These are phyloP conservation scores for Spea hammondii DNA, from an alignment of 2,797 vertebrate species.

Conservation along the genomic window DNA sequence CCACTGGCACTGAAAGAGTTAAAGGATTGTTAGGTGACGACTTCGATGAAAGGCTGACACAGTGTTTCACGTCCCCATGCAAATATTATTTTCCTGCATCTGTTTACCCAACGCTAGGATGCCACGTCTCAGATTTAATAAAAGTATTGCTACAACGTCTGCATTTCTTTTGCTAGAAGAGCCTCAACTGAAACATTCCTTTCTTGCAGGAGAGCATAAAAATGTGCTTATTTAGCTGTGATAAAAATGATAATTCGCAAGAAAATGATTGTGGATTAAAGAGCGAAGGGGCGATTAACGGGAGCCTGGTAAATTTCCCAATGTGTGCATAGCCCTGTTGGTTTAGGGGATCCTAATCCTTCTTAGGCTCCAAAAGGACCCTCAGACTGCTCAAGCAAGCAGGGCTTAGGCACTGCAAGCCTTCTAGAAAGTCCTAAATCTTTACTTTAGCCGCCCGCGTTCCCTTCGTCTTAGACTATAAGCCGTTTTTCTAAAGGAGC, in stretches of 20 bases:
- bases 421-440: conserved; percentile 95
- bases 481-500: conserved; percentile 96
- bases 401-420: conserved; percentile 90
- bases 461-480: conserved; percentile 92
- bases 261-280: conserved; percentile 92
- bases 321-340: conserved; percentile 80
- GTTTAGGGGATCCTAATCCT: conserved; percentile 96
- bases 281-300: conserved; percentile 83
- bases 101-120: conserved; percentile 17
- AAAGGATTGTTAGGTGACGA: not conserved
- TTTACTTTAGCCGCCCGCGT: conserved; percentile 95
- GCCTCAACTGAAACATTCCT: conserved; percentile 54
- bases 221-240: conserved; percentile 93
- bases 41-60: not conserved
- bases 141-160: conserved; percentile 57
- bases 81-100: conserved; percentile 27
- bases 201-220: conserved; percentile 61
- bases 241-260: conserved; percentile 93
- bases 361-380: conserved; percentile 94
- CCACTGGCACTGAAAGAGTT: no score
- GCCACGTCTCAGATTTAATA: conserved; percentile 51
- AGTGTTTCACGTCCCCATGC: not conserved
- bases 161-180: conserved; percentile 55
- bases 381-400: conserved; percentile 89
- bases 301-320: conserved; percentile 75